Evolutionary conservation across 64 coral and sea anemone species (phyloP).

Genomic region (Acropora tenuis): DNA sequence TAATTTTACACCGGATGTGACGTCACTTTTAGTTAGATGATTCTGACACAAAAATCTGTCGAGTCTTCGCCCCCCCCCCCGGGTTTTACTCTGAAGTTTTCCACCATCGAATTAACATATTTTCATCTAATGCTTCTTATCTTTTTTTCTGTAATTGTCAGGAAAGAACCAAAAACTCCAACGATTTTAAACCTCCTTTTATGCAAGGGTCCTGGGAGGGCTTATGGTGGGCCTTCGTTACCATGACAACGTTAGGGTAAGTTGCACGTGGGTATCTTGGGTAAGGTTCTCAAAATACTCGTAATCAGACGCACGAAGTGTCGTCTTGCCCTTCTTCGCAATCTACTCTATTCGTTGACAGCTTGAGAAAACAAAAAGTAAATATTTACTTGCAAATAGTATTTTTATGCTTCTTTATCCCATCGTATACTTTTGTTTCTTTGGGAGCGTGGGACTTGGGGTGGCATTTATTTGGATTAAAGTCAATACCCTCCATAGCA

Average conservation of each 20-base stretch:
- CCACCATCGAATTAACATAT: no score
- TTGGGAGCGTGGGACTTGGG: constrained; percentile 1
- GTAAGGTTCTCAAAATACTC: no score
- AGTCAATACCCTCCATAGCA: neutral
- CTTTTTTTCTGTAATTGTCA: neutral
- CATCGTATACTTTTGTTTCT: neutral
- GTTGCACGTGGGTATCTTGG: neutral
- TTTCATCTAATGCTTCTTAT: neutral
- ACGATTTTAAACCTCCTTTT: constrained; percentile 39
- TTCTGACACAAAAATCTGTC: no score
- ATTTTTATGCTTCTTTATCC: neutral
- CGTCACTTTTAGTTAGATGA: no score
- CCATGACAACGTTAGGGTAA: constrained; percentile 70
- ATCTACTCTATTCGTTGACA: no score
- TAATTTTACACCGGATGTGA: no score
- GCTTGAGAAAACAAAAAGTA: neutral
- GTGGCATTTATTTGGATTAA: neutral
- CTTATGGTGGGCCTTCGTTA: constrained; percentile 65
- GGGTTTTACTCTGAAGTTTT: no score
- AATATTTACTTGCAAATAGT: neutral
- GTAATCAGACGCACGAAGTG: no score
- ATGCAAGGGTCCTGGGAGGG: constrained; percentile 40
- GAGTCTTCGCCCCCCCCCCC: no score
- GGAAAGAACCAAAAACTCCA: constrained; percentile 15
- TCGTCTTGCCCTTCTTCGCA: no score